Evolutionary conservation across 1,140 invertebrate genomes (phyloP), one percentile per base, ranked within the genome.

Genomic region (Plodia interpunctella): DNA sequence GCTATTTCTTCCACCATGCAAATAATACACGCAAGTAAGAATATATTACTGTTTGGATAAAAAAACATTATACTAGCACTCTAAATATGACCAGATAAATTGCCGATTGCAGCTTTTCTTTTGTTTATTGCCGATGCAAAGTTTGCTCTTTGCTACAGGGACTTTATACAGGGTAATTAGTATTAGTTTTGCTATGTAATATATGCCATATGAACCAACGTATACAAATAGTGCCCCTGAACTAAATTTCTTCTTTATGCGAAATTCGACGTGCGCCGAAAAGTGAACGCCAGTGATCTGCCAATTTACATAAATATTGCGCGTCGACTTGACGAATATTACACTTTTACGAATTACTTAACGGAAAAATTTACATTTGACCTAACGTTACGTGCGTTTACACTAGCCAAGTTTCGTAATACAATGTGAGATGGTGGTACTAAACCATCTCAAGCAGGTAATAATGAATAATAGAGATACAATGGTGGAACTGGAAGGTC

Each of bases 301-400:
- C 49, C 20, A 59, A 73, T 66, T 70, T 62, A 54, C 68, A 70
- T 70, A 66, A 69, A 70, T 55, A 59, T 66, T 70, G 38, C 38
- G 38, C 38, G 38, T 44, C 15, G 38, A 44, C 38, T 44, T 32
- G 30, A 3, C 30, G 30, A 32, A 9, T 3, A 44, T n/a, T 44
- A 15, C 15, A 15, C 38, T 44, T 44, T 44, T 44, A 44, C 38
- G 10, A 32, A 32, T 44, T 44, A 44, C 38, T 44, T 44, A 44
- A 44, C 38, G 38, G 38, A 44, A 44, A 44, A 44, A 44, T 44
- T 44, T 44, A 44, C 38, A 44, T 44, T 44, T 44, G 38, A 44
- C 38, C 38, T 44, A 44, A 44, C 15, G n/a, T 44, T 44, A 44
- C 15, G 38, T 0, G 10, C 38, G 38, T 44, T 44, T 44, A 44